These are phyloP conservation scores for Tortricodes alternella DNA, from an alignment of 2,888 invertebrate species.

Conservation along the genomic window DNA sequence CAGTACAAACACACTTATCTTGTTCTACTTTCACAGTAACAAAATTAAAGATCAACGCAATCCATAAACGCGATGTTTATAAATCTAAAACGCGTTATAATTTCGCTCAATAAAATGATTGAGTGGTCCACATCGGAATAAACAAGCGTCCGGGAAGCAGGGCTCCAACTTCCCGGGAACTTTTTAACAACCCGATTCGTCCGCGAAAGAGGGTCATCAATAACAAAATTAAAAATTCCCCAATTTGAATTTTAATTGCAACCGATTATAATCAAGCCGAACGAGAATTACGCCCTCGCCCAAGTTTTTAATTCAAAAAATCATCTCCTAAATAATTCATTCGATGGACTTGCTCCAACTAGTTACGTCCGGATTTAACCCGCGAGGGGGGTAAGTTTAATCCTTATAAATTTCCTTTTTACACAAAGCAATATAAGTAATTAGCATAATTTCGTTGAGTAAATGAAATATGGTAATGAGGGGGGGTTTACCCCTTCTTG, in stretches of 20 bases:
- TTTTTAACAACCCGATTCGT: slow-evolving; percentile 72
- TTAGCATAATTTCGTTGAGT: slow-evolving; percentile 84
- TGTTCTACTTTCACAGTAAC: no score
- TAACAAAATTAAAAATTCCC: slow-evolving; percentile 81
- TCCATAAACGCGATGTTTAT: not conserved
- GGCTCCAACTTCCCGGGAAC: slow-evolving; percentile 59
- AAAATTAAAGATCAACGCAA: no score
- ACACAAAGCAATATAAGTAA: slow-evolving; percentile 84
- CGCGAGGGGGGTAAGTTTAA: slow-evolving; percentile 79
- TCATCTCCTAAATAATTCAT: slow-evolving; percentile 75
- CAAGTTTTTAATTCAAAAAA: slow-evolving; percentile 63
- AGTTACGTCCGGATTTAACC: slow-evolving; percentile 57
- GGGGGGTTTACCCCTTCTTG: slow-evolving; percentile 73
- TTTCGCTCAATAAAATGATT: slow-evolving; percentile 25
- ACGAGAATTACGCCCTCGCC: slow-evolving; percentile 67
- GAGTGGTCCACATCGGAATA: slow-evolving; percentile 41
- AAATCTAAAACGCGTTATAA: slow-evolving; percentile 17
- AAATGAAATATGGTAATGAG: slow-evolving; percentile 84
- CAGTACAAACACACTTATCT: no score
- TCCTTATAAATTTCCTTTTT: slow-evolving; percentile 84
- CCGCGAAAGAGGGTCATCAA: slow-evolving; percentile 75
- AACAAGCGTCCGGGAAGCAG: slow-evolving; percentile 63
- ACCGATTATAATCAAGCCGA: slow-evolving; percentile 77
- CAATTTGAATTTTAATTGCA: slow-evolving; percentile 82
- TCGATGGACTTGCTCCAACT: slow-evolving; percentile 62